phyloP scores from a whole-genome alignment of 2,113 vertebrate species.

The Eulacestoma nigropectus region DNA sequence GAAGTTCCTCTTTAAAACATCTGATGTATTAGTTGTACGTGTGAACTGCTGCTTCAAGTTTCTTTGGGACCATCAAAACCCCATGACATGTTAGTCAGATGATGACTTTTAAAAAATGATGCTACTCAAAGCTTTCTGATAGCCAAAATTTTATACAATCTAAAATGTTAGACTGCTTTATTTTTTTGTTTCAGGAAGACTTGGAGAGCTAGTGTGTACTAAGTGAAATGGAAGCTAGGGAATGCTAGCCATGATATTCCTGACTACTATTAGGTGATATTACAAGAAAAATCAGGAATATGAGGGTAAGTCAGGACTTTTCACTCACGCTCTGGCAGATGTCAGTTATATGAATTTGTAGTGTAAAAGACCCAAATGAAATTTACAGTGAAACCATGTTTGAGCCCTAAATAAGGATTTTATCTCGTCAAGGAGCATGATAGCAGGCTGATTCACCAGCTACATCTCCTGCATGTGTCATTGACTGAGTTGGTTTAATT shows the following conservation, averaged over 20 bases:
- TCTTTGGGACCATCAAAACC: neutral
- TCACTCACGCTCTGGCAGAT: neutral
- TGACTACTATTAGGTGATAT: neutral
- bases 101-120: neutral
- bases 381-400: neutral
- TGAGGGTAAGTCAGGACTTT: neutral
- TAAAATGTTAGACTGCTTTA: neutral
- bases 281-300: neutral
- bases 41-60: neutral
- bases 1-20: neutral
- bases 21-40: neutral
- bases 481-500: neutral
- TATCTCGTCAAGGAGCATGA: neutral
- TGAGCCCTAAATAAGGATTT: neutral
- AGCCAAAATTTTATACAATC: neutral
- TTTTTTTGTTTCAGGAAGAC: neutral
- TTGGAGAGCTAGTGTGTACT: neutral
- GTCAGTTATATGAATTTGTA: neutral
- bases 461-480: neutral
- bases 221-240: neutral
- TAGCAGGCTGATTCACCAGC: neutral
- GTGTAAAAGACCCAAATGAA: neutral
- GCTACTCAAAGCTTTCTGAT: neutral
- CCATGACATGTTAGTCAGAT: neutral
- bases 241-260: neutral